A percentile compares a stretch with the other conserved stretches of the same genome.
These are phyloP conservation scores for Aselliscus stoliczkanus DNA, from an alignment of 2,797 vertebrate genomes.

Conservation along the genomic window DNA sequence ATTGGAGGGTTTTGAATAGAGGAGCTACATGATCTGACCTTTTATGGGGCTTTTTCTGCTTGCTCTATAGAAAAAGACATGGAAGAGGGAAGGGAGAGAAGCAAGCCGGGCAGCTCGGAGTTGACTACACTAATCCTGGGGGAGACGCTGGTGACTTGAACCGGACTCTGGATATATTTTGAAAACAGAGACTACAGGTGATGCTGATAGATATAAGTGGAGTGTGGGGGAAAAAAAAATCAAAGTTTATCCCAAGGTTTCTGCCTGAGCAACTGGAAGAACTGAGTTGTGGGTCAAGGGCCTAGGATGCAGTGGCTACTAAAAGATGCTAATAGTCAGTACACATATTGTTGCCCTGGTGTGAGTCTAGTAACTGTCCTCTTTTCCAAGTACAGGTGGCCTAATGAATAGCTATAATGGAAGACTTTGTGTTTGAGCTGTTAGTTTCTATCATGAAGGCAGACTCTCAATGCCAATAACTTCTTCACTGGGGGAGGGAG, in stretches of 20 bases:
- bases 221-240: not conserved
- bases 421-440: not conserved
- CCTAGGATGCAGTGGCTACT: not conserved
- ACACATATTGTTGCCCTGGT: not conserved
- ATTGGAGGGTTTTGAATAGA: not conserved
- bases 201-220: not conserved
- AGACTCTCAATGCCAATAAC: not conserved
- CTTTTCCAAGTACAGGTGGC: not conserved
- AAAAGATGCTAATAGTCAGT: not conserved
- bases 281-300: not conserved
- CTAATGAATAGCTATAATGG: not conserved
- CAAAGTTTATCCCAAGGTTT: not conserved
- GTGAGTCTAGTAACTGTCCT: not conserved
- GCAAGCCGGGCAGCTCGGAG: not conserved
- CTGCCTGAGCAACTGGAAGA: not conserved
- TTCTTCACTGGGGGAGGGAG: not conserved
- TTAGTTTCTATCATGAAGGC: not conserved
- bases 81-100: not conserved
- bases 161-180: not conserved
- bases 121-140: not conserved
- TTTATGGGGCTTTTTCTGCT: not conserved
- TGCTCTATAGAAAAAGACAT: not conserved
- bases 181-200: not conserved
- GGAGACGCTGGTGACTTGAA: not conserved
- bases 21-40: not conserved